Percentiles rank a stretch among this genome's conserved stretches.
phyloP scores from a whole-genome alignment of 2,888 invertebrate genomes.

The Prosapia bicincta region DNA sequence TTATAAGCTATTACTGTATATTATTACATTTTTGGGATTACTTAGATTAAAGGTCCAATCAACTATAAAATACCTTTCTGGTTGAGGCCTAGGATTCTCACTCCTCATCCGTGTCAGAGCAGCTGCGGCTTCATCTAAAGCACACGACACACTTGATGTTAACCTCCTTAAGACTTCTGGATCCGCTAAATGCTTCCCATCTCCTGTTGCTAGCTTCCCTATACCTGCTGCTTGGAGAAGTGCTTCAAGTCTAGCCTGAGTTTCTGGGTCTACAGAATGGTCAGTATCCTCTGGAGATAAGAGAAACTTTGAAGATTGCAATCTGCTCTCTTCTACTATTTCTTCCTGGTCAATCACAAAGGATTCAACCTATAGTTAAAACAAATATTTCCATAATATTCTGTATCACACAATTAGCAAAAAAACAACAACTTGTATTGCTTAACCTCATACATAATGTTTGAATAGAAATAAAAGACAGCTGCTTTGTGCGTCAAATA shows the following conservation, averaged over 20 bases:
- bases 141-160: slow-evolving; percentile 88
- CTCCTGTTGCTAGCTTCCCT: slow-evolving; percentile 73
- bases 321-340: slow-evolving; percentile 59
- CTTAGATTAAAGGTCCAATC: background rate
- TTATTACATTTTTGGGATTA: background rate
- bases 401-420: no score
- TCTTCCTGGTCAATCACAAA: slow-evolving; percentile 67
- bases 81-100: slow-evolving; percentile 71
- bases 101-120: slow-evolving; percentile 94
- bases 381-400: no score
- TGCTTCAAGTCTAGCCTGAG: slow-evolving; percentile 87
- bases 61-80: slow-evolving; percentile 44
- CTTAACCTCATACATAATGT: no score
- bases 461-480: no score
- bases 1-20: background rate
- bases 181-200: slow-evolving; percentile 81
- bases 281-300: slow-evolving; percentile 59
- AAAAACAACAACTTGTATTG: no score
- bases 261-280: slow-evolving; percentile 74
- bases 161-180: slow-evolving; percentile 83
- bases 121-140: slow-evolving; percentile 95
- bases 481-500: no score
- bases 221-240: slow-evolving; percentile 91
- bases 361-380: slow-evolving; percentile 60
- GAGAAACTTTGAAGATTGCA: slow-evolving; percentile 62